These are phyloP conservation scores for Drosophila lutescens DNA, from an alignment of 2,888 invertebrate species.

Conservation along the genomic window DNA sequence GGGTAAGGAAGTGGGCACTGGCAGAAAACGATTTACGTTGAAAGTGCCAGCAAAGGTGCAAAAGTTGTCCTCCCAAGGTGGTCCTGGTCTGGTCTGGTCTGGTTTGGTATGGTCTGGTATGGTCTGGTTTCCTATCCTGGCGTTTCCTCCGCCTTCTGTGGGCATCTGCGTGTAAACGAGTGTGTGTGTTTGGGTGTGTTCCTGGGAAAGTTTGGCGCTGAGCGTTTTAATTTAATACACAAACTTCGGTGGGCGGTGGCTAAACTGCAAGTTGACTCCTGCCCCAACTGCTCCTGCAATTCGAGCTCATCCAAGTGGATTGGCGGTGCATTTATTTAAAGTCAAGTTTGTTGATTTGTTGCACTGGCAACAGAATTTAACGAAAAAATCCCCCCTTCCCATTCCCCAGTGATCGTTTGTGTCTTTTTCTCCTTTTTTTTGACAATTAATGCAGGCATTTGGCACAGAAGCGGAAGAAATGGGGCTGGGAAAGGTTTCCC, in stretches of 20 bases:
- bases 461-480: conserved; percentile 15
- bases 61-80: conserved; percentile 50
- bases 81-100: conserved; percentile 23
- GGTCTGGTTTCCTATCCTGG: conserved; percentile 17
- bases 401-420: conserved; percentile 47
- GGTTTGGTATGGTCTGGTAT: conserved; percentile 18
- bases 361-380: conserved; percentile 32
- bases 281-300: conserved; percentile 26
- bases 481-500: conserved; percentile 23
- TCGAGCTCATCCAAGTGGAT: conserved; percentile 54
- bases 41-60: conserved; percentile 68
- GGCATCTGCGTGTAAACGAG: conserved; percentile 7
- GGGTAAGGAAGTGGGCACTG: conserved; percentile 2
- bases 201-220: conserved; percentile 62
- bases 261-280: neutral
- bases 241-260: conserved; percentile 58
- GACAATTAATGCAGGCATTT: conserved; percentile 63
- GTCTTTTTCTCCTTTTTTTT: conserved; percentile 6
- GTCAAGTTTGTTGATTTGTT: conserved; percentile 74
- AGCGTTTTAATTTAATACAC: conserved; percentile 80
- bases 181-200: conserved; percentile 22
- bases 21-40: conserved; percentile 73
- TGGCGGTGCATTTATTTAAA: conserved; percentile 75
- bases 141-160: conserved; percentile 2
- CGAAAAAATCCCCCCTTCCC: neutral